phyloP scores from a whole-genome alignment of 2,113 vertebrate species.

The Thalassarche chlororhynchos region DNA sequence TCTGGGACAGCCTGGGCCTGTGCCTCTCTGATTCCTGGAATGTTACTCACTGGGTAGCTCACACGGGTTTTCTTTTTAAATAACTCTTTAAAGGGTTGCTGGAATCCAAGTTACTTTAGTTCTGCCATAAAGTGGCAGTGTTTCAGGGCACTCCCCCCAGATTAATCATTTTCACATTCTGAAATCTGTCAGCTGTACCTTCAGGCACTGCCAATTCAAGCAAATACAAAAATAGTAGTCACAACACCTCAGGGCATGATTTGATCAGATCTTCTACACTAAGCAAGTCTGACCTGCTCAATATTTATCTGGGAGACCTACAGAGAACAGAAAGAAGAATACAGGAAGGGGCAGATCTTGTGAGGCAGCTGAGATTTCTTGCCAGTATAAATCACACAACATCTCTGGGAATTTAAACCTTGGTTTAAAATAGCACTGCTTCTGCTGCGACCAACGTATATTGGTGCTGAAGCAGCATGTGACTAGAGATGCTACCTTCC shows the following conservation, averaged over 20 bases:
- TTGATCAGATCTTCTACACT: slow-evolving; percentile 5
- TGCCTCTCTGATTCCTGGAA: neutral
- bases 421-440: neutral
- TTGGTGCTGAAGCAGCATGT: neutral
- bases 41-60: neutral
- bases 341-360: slow-evolving; percentile 1
- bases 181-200: slow-evolving; percentile 37
- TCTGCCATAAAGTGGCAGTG: neutral
- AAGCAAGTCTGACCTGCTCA: slow-evolving; percentile 20
- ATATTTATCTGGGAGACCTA: neutral
- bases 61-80: neutral
- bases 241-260: neutral
- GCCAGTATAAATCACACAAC: slow-evolving; percentile 2
- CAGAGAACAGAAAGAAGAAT: slow-evolving; percentile 13
- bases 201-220: slow-evolving; percentile 10
- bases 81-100: neutral
- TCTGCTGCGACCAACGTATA: neutral
- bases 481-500: slow-evolving; percentile 4
- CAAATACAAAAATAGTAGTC: slow-evolving; percentile 35
- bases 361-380: neutral
- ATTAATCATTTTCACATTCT: slow-evolving; percentile 46
- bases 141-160: neutral
- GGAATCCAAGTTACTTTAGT: neutral
- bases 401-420: slow-evolving; percentile 21
- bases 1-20: neutral